Evolutionary conservation across 2,888 invertebrate genomes (phyloP).

Genomic region (Matsumyia berberina): DNA sequence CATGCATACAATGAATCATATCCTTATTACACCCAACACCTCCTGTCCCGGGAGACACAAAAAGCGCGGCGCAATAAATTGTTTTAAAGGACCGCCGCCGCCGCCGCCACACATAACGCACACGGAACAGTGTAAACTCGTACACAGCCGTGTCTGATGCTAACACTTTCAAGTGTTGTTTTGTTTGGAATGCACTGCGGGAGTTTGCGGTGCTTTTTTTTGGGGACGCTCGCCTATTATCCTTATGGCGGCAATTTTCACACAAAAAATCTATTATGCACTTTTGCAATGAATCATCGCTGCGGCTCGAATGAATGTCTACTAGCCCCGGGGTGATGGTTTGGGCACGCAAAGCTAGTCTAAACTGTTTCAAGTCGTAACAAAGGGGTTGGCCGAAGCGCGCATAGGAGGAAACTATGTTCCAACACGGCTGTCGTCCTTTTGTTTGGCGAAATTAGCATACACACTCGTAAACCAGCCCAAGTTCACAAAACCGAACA

Average conservation of each 20-base stretch:
- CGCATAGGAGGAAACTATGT: slow-evolving; percentile 37
- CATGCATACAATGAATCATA: slow-evolving; percentile 74
- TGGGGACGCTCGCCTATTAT: slow-evolving; percentile 52
- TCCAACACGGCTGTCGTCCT: slow-evolving; percentile 9
- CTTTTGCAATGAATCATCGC: slow-evolving; percentile 68
- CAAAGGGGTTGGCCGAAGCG: slow-evolving; percentile 50
- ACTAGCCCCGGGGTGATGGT: slow-evolving; percentile 7
- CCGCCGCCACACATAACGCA: slow-evolving; percentile 37
- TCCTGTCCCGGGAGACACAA: slow-evolving; percentile 21
- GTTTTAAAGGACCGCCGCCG: slow-evolving; percentile 56
- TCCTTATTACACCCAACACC: slow-evolving; percentile 73
- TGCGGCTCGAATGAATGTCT: slow-evolving; percentile 50
- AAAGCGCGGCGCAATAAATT: slow-evolving; percentile 56
- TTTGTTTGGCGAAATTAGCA: slow-evolving; percentile 62
- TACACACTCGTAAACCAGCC: slow-evolving; percentile 65
- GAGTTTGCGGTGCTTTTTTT: slow-evolving; percentile 13
- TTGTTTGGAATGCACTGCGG: slow-evolving; percentile 42
- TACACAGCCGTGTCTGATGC: slow-evolving; percentile 50
- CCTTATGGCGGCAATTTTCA: slow-evolving; percentile 70
- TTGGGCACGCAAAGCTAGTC: slow-evolving; percentile 39
- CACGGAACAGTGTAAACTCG: slow-evolving; percentile 25
- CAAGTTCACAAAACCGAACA: slow-evolving; percentile 67
- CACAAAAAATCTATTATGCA: slow-evolving; percentile 73
- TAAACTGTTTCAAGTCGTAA: slow-evolving; percentile 66
- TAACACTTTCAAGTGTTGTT: slow-evolving; percentile 54